Conservation (phyloP, 2,888 invertebrate genomes). For the Melanostoma scalare region DNA sequence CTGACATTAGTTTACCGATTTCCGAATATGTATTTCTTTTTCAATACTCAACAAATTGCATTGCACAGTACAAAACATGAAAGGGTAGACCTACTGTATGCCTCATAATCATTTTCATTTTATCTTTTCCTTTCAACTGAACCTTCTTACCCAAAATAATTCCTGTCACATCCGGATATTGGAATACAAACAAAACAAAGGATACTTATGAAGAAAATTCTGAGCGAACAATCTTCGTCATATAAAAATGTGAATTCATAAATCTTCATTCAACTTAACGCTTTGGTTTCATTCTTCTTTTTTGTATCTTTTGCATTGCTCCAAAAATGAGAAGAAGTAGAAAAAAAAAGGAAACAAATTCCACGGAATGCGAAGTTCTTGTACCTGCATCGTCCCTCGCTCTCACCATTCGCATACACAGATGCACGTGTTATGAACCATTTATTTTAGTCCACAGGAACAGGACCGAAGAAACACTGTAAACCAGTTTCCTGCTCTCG, state of each 20-base stretch:
- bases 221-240: constrained; percentile 3
- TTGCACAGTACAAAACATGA: no score
- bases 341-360: constrained; percentile 4
- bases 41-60: no score
- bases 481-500: constrained; percentile 31
- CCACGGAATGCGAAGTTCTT: constrained; percentile 28
- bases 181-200: constrained; percentile 28
- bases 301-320: constrained; percentile 21
- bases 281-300: constrained; percentile 3
- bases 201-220: constrained; percentile 4
- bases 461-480: constrained; percentile 18
- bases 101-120: background rate
- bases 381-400: constrained; percentile 28
- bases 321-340: constrained; percentile 22
- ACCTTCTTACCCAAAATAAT: background rate
- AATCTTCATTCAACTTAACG: constrained; percentile 38
- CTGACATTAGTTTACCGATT: no score
- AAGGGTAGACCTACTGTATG: no score
- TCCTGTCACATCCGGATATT: constrained; percentile 15
- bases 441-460: constrained; percentile 13
- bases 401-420: constrained; percentile 1
- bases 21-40: no score
- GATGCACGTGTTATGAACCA: constrained; percentile 31
- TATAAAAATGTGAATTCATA: constrained; percentile 37
- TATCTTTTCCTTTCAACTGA: constrained; percentile 1